Evolutionary conservation across 1,140 invertebrate species (phyloP).

Genomic region (Panonychus citri): DNA sequence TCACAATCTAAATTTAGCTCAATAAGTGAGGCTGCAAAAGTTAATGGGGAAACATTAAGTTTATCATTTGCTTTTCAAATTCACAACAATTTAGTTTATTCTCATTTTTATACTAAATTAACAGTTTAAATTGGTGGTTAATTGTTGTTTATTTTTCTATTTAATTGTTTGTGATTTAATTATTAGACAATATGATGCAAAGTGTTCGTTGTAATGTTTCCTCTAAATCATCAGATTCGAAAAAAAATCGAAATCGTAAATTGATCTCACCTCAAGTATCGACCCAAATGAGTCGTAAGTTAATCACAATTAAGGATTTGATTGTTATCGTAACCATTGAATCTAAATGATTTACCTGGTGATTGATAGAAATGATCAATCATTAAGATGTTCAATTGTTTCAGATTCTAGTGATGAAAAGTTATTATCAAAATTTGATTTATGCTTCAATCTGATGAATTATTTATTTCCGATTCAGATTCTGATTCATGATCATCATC

Average conservation of each 20-base stretch:
- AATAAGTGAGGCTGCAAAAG: not conserved
- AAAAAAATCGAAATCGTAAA: not conserved
- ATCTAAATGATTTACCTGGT: too few species aligned
- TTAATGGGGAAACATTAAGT: not conserved
- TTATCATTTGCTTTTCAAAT: not conserved
- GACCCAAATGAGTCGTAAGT: not conserved
- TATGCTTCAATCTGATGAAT: too few species aligned
- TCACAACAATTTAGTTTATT: not conserved
- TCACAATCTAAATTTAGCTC: too few species aligned
- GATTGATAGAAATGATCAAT: too few species aligned
- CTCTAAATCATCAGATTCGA: not conserved
- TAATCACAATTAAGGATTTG: not conserved
- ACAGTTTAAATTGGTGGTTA: not conserved
- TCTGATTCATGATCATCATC: too few species aligned
- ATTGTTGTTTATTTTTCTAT: not conserved
- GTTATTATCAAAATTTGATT: too few species aligned
- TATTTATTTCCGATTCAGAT: too few species aligned
- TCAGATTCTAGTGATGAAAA: too few species aligned
- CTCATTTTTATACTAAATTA: not conserved
- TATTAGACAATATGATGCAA: not conserved
- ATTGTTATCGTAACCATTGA: not conserved
- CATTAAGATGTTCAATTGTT: too few species aligned
- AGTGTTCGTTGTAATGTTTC: not conserved
- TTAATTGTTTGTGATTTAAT: not conserved
- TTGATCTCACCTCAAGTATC: not conserved